A percentile compares a stretch with the other conserved stretches of the same genome.
Conservation (phyloP, 2,113 vertebrate species). For the Hymenochirus boettgeri region DNA sequence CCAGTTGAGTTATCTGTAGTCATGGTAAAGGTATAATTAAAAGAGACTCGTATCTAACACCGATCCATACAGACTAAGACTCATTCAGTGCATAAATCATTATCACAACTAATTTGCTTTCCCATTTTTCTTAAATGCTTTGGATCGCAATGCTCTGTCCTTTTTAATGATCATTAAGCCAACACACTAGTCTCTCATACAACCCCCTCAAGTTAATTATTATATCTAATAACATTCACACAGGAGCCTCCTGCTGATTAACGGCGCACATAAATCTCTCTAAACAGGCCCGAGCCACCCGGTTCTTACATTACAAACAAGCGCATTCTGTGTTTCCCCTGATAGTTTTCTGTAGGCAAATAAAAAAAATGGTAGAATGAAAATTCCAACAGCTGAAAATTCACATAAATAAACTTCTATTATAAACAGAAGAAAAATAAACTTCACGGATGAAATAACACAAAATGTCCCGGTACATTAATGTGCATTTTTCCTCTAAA, state of each 20-base stretch:
- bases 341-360: too few relatives aligned
- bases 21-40: not conserved
- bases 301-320: conserved; percentile 61
- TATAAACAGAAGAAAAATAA: too few relatives aligned
- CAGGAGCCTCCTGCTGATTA: conserved; percentile 53
- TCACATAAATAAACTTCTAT: too few relatives aligned
- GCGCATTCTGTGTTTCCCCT: not conserved
- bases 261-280: conserved; percentile 61
- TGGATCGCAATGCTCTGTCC: conserved; percentile 41
- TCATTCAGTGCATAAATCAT: conserved; percentile 37
- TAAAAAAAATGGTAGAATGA: too few relatives aligned
- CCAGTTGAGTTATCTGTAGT: not conserved
- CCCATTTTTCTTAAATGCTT: conserved; percentile 44
- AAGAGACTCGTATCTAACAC: conserved; percentile 1
- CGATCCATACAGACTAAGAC: not conserved
- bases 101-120: conserved; percentile 40
- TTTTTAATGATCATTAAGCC: conserved; percentile 46
- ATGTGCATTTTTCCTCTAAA: too few relatives aligned
- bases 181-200: conserved; percentile 45
- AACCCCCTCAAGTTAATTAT: conserved; percentile 54
- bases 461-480: too few relatives aligned
- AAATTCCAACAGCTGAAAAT: too few relatives aligned
- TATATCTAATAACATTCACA: conserved; percentile 51
- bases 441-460: too few relatives aligned
- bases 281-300: conserved; percentile 51